Conservation (phyloP, 1,140 invertebrate species). For the Triops longicaudatus region DNA sequence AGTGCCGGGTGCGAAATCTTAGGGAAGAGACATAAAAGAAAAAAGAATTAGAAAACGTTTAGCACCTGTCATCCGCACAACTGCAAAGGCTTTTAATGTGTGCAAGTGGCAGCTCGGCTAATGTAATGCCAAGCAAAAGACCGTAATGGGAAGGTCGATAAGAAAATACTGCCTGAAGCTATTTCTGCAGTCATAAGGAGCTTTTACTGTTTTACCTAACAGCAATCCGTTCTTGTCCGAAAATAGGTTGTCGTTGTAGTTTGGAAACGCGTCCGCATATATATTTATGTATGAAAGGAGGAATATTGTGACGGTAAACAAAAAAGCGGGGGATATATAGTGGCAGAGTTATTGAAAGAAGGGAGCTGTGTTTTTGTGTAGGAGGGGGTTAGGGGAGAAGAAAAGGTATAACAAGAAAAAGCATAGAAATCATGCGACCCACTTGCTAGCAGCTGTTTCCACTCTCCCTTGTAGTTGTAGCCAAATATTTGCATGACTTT, state of each 20-base stretch:
- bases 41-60: background rate
- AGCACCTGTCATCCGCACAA: slow-evolving; percentile 5
- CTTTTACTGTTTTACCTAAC: background rate
- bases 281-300: background rate
- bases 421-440: background rate
- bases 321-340: background rate
- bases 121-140: background rate
- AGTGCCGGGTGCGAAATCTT: background rate
- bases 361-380: too few relatives aligned
- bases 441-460: background rate
- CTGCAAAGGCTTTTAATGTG: background rate
- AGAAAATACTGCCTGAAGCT: background rate
- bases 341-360: too few relatives aligned
- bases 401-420: background rate
- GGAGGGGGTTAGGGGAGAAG: background rate
- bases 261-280: background rate
- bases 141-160: background rate
- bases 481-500: background rate
- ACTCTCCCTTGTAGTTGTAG: background rate
- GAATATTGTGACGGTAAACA: background rate
- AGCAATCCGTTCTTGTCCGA: background rate
- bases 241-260: background rate
- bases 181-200: background rate
- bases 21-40: background rate
- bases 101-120: background rate